Conservation (phyloP, 2,797 vertebrate genomes). For the Gymnodraco acuticeps region DNA sequence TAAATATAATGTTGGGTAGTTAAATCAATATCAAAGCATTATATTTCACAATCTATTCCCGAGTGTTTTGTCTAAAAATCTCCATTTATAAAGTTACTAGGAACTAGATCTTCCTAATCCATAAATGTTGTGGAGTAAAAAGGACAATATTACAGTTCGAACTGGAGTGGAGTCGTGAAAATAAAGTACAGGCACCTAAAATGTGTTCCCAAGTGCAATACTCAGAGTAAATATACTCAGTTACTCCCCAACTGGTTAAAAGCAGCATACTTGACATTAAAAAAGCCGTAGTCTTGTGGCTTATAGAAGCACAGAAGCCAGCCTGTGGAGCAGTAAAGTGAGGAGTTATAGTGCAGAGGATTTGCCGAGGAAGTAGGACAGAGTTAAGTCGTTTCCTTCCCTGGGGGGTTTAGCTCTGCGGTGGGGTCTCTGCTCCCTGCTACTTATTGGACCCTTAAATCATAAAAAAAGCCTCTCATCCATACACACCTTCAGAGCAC, state of each 20-base stretch:
- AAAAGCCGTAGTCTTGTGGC: not conserved
- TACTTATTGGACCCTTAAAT: constrained; percentile 80
- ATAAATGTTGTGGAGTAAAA: no score
- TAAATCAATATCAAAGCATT: no score
- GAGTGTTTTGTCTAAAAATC: no score
- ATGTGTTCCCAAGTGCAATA: no score
- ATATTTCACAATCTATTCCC: no score
- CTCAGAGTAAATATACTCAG: no score
- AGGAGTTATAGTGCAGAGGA: constrained; percentile 58
- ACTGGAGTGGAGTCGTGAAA: no score
- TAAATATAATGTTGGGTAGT: no score
- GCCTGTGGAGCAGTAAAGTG: constrained; percentile 26
- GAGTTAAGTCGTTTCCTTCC: constrained; percentile 57
- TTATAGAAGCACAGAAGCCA: constrained; percentile 18
- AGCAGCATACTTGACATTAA: not conserved
- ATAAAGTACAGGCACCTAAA: no score
- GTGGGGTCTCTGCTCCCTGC: constrained; percentile 59
- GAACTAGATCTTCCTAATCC: no score
- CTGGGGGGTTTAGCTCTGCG: constrained; percentile 43
- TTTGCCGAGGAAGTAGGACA: constrained; percentile 53
- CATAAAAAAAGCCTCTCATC: constrained; percentile 67
- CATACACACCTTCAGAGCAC: constrained; percentile 55
- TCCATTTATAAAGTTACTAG: no score
- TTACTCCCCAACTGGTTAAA: not conserved
- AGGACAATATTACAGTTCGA: no score